These are phyloP conservation scores for Tiphia femorata DNA, from an alignment of 2,888 invertebrate genomes.

Conservation along the genomic window DNA sequence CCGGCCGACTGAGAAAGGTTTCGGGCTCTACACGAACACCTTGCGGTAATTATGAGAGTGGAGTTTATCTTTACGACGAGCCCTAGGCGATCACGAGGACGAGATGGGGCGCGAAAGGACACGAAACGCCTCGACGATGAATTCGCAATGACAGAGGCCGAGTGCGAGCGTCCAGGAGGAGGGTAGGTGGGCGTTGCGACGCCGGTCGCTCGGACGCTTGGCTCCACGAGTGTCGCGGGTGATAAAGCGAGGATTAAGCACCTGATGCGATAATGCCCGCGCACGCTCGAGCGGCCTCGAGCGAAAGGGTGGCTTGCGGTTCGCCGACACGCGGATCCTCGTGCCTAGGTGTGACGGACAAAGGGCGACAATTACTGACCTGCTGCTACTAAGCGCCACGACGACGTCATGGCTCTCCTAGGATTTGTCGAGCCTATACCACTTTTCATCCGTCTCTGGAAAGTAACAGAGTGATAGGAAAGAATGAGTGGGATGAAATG, in stretches of 20 bases:
- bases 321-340: conserved; percentile 44
- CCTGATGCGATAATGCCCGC: conserved; percentile 54
- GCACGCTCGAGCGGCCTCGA: conserved; percentile 40
- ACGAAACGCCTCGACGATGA: conserved; percentile 12
- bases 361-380: conserved; percentile 64
- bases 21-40: too few species aligned
- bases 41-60: too few species aligned
- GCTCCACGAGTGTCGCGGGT: conserved; percentile 34
- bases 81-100: not conserved
- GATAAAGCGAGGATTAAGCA: conserved; percentile 58
- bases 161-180: too few species aligned
- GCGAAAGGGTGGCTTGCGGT: conserved; percentile 51
- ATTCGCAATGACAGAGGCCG: conserved; percentile 13
- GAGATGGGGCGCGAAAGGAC: not conserved
- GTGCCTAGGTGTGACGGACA: conserved; percentile 57
- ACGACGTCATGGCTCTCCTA: too few species aligned
- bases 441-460: too few species aligned
- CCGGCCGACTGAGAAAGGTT: too few species aligned
- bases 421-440: too few species aligned
- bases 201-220: not conserved
- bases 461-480: too few species aligned
- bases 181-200: not conserved
- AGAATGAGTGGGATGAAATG: too few species aligned
- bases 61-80: too few species aligned
- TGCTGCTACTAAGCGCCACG: too few species aligned